phyloP scores from a whole-genome alignment of 2,113 vertebrate genomes.

The Strix aluco region DNA sequence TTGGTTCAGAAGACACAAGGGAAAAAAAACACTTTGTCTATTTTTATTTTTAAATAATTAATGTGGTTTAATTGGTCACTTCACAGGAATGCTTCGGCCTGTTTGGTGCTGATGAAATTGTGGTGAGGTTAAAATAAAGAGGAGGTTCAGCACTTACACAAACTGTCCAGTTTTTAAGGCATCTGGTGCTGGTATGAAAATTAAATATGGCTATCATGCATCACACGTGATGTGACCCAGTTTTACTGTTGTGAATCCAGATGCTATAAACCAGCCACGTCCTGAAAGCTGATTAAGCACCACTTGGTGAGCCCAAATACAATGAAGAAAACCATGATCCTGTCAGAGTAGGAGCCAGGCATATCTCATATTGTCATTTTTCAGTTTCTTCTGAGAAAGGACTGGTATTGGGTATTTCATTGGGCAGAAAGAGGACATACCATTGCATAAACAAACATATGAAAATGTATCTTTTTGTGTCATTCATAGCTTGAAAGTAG shows the following conservation, averaged over 20 bases:
- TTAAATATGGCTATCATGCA: conserved; percentile 27
- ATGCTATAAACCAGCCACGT: conserved; percentile 40
- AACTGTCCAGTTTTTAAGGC: conserved; percentile 49
- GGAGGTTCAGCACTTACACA: neutral
- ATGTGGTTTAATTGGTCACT: conserved; percentile 60
- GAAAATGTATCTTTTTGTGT: neutral
- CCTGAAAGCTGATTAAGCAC: conserved; percentile 44
- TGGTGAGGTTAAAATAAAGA: conserved; percentile 51
- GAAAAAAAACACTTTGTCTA: neutral
- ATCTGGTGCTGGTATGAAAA: conserved; percentile 33
- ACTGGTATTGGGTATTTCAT: neutral
- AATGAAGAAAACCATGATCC: neutral
- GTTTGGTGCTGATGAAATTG: conserved; percentile 52
- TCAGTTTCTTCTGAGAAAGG: neutral
- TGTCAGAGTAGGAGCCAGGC: neutral
- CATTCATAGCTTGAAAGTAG: neutral
- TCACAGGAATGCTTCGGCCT: conserved; percentile 34
- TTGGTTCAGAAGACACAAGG: neutral
- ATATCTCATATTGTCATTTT: neutral
- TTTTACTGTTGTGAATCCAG: conserved; percentile 30
- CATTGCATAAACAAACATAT: neutral
- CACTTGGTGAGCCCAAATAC: conserved; percentile 2
- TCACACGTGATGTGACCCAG: neutral
- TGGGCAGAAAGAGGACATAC: neutral
- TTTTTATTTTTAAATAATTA: conserved; percentile 57